These are phyloP conservation scores for Ferdinandea cuprea DNA, from an alignment of 2,888 invertebrate species.

Conservation along the genomic window DNA sequence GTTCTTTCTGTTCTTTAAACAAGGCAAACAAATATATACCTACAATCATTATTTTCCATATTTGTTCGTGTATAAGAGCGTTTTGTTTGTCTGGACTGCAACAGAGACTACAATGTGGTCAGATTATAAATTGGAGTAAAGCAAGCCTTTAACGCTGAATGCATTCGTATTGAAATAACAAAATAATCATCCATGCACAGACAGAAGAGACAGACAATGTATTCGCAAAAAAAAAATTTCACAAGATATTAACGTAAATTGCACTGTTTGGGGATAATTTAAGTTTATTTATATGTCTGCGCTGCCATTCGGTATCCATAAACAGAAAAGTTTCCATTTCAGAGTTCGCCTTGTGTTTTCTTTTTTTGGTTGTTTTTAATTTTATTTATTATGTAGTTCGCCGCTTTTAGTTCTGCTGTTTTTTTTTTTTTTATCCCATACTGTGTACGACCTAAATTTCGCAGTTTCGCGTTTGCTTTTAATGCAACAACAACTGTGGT, in stretches of 20 bases:
- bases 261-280: constrained; percentile 59
- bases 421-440: background rate
- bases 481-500: constrained; percentile 28
- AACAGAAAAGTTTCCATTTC: constrained; percentile 44
- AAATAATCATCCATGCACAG: constrained; percentile 53
- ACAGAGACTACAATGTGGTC: constrained; percentile 71
- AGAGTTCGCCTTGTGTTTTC: background rate
- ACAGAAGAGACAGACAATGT: constrained; percentile 33
- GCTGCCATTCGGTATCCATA: constrained; percentile 40
- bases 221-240: constrained; percentile 52
- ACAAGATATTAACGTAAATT: constrained; percentile 60
- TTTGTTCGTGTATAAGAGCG: background rate
- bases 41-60: constrained; percentile 15
- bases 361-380: constrained; percentile 20
- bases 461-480: constrained; percentile 42
- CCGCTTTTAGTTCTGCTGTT: constrained; percentile 9
- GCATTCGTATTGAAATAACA: constrained; percentile 42
- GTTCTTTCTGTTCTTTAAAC: constrained; percentile 11
- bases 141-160: constrained; percentile 6
- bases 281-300: constrained; percentile 54
- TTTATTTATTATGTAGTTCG: constrained; percentile 22
- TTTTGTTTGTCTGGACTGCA: constrained; percentile 68
- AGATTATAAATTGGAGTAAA: constrained; percentile 59
- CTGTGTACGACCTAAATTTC: constrained; percentile 60
- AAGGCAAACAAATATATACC: background rate